phyloP scores from a whole-genome alignment of 2,888 invertebrate genomes.

The Rhaphigaster nebulosa region DNA sequence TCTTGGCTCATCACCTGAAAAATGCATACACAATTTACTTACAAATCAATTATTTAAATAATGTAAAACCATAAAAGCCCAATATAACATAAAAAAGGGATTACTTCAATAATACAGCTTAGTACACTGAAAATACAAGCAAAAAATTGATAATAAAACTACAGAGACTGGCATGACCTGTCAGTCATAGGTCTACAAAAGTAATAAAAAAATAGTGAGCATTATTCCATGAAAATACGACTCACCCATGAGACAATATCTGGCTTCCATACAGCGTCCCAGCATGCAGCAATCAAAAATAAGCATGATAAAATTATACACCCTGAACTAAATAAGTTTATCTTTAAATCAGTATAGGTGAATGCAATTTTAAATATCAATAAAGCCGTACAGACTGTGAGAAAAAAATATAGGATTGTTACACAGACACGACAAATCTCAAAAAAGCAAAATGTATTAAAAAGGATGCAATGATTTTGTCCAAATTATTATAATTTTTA shows the following conservation, averaged over 20 bases:
- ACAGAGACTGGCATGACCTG: neutral
- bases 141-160: neutral
- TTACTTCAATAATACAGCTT: neutral
- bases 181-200: neutral
- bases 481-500: neutral
- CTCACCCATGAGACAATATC: conserved; percentile 65
- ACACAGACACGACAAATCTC: neutral
- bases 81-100: neutral
- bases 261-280: conserved; percentile 65
- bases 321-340: conserved; percentile 47
- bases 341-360: neutral
- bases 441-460: neutral
- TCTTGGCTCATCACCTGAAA: conserved; percentile 97
- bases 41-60: neutral
- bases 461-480: conserved; percentile 1
- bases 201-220: conserved; percentile 8
- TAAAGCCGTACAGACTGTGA: neutral
- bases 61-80: neutral
- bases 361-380: conserved; percentile 12
- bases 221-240: conserved; percentile 50
- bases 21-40: conserved; percentile 60
- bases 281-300: conserved; percentile 65
- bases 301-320: conserved; percentile 59
- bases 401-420: neutral
- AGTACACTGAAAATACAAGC: neutral